Evolutionary conservation across 2,113 vertebrate species (phyloP).

Genomic region (Chionomys nivalis): DNA sequence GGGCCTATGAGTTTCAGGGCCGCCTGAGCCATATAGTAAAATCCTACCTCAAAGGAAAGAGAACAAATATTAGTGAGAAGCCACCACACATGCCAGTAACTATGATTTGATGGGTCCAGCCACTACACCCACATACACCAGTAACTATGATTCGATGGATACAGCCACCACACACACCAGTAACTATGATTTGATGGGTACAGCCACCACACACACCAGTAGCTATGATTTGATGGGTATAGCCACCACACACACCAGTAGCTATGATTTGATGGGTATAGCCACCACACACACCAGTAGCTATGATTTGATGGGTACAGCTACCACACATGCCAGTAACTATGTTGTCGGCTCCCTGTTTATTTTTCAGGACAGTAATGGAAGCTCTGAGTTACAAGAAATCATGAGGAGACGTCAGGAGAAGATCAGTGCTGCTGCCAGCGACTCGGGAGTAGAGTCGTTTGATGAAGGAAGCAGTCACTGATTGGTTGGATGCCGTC

Average conservation of each 20-base stretch:
- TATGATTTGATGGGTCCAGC: background rate
- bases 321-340: background rate
- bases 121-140: background rate
- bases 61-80: background rate
- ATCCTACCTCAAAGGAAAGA: background rate
- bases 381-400: constrained; percentile 95
- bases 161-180: background rate
- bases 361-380: constrained; percentile 88
- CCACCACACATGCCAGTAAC: too few species aligned
- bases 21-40: background rate
- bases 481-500: constrained; percentile 82
- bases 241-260: too few species aligned
- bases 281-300: background rate
- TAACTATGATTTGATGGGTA: background rate
- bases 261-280: background rate
- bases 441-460: constrained; percentile 97
- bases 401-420: constrained; percentile 97
- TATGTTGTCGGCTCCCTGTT: background rate
- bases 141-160: background rate
- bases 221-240: background rate
- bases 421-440: constrained; percentile 92
- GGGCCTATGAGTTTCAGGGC: background rate
- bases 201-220: background rate
- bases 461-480: constrained; percentile 95
- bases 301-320: background rate